Conservation (phyloP, 2,113 vertebrate genomes). For the Balaeniceps rex region DNA sequence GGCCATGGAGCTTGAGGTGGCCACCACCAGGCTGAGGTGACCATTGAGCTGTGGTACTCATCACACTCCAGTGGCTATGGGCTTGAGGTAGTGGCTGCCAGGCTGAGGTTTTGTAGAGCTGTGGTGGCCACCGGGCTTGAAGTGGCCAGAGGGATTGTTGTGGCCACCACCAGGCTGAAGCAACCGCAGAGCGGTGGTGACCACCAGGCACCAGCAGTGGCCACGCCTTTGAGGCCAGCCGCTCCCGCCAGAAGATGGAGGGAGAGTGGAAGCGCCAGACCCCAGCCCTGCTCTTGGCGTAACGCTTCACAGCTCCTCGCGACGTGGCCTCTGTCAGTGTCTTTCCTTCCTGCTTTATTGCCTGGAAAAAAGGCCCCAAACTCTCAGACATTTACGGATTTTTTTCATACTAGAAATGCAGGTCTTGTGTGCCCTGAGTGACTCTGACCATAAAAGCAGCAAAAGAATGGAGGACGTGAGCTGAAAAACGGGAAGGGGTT, state of each 20-base stretch:
- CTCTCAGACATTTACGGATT: too few species aligned
- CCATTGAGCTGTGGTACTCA: background rate
- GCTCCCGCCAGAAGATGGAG: background rate
- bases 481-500: background rate
- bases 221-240: background rate
- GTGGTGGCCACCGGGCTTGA: background rate
- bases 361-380: background rate
- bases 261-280: background rate
- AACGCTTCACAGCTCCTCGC: background rate
- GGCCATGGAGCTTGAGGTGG: background rate
- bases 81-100: background rate
- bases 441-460: background rate
- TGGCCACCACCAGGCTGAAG: background rate
- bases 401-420: background rate
- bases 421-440: background rate
- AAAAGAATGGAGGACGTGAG: background rate
- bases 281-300: background rate
- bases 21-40: background rate
- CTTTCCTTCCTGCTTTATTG: background rate
- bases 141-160: background rate
- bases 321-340: too few species aligned
- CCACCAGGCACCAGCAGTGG: background rate
- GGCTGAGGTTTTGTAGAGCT: background rate
- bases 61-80: accelerated
- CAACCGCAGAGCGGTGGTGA: background rate